Evolutionary conservation across 1,140 invertebrate genomes (phyloP), one percentile per base, ranked within the genome.

Genomic region (Belonocnema kinseyi): DNA sequence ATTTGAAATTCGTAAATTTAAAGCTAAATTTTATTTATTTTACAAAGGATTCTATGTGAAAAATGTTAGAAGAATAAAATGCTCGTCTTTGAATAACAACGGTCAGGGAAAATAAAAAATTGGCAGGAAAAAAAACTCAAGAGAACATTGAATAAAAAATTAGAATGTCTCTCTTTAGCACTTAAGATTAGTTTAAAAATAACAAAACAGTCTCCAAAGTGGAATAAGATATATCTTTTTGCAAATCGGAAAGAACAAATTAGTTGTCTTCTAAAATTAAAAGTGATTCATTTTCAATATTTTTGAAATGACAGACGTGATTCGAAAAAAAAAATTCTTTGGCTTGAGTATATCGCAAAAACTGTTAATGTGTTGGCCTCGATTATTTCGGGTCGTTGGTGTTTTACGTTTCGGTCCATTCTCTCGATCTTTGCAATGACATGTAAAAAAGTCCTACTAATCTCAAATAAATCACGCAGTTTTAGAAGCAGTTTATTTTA

Each of bases 401-500:
- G 61, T 66, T 66, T 66, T 66, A 66, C 40, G 61, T 66, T 66
- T n/a, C 61, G 40, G 33, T 66, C 26, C 61, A 40, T 66, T 66
- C 61, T 66, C 61, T 66, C 26, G 61, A 40, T 66, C 40, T 66
- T 46, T 66, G 61, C 61, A 66, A 66, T 33, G 61, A 66, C 26
- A 26, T 61, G 12, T 40, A 66, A 66, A 66, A 66, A 66, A 66
- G 6, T 66, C 61, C 33, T 33, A 66, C 61, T 66, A 66, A 66
- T 66, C 61, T 66, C 61, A 7, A 66, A 66, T 66, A 66, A 66
- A 66, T 66, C 61, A 66, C 13, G 40, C 40, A 16, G 61, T 46
- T 66, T 61, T 61, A 61, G 21, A 61, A 61, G 26, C 58, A 26
- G 58, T 61, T 61, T 26, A 21, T 61, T 66, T 66, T 10, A 66